Evolutionary conservation across 2,888 invertebrate species (phyloP).

Genomic region (Notocelia uddmanniana): DNA sequence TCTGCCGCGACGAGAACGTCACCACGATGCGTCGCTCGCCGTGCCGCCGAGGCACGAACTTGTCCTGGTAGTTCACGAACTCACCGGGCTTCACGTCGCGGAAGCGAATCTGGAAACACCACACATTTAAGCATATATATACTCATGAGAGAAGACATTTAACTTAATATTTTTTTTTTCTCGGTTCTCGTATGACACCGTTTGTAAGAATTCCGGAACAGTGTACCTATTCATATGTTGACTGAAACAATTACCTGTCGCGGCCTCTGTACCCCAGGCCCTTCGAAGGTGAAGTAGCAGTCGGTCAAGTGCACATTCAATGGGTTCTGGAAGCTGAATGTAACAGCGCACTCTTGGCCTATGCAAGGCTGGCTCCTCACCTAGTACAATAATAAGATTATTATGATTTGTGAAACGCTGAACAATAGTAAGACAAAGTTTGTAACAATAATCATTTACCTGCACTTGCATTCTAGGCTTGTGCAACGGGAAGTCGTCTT

Average conservation of each 20-base stretch:
- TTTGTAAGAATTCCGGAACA: background rate
- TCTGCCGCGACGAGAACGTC: slow-evolving; percentile 88
- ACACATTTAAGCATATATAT: background rate
- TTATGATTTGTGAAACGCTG: background rate
- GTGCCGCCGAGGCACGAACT: slow-evolving; percentile 84
- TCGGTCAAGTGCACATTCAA: slow-evolving; percentile 87
- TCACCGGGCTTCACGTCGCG: slow-evolving; percentile 88
- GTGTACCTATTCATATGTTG: too few species aligned
- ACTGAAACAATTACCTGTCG: slow-evolving; percentile 73
- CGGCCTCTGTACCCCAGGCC: slow-evolving; percentile 88
- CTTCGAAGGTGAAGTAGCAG: slow-evolving; percentile 90
- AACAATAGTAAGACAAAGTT: background rate
- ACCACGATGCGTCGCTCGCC: slow-evolving; percentile 88
- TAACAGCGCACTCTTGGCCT: slow-evolving; percentile 83
- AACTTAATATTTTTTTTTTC: background rate
- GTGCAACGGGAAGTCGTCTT: slow-evolving; percentile 89
- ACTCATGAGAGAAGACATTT: background rate
- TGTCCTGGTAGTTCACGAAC: slow-evolving; percentile 86
- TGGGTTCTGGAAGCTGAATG: slow-evolving; percentile 89
- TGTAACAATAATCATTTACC: slow-evolving; percentile 76
- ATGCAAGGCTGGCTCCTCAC: slow-evolving; percentile 81
- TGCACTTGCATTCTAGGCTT: slow-evolving; percentile 89
- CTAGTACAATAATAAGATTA: slow-evolving; percentile 54
- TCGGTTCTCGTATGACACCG: background rate
- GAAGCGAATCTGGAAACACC: slow-evolving; percentile 73